phyloP scores from a whole-genome alignment of 1,140 invertebrate genomes.

The Brachionus sp. region DNA sequence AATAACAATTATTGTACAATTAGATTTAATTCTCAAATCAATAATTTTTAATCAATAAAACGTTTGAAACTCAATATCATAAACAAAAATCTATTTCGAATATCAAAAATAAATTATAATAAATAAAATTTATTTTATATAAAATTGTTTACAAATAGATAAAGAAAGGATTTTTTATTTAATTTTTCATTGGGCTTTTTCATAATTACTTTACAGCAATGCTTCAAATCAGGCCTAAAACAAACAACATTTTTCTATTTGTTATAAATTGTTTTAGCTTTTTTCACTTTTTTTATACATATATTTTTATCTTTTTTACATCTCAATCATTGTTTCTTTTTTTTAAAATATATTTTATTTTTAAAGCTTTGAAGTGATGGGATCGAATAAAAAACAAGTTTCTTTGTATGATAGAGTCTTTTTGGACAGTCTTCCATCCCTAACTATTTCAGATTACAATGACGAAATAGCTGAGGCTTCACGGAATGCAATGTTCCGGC shows the following conservation, averaged over 20 bases:
- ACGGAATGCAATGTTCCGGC: neutral
- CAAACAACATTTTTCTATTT: neutral
- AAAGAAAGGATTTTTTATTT: neutral
- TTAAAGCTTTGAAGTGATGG: neutral
- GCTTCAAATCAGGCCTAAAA: neutral
- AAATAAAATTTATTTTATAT: neutral
- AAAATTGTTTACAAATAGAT: neutral
- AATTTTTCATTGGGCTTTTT: neutral
- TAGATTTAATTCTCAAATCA: too few species aligned
- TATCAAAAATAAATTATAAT: neutral
- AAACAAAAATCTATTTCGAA: neutral
- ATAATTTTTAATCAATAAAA: too few species aligned
- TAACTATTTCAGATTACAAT: constrained; percentile 4
- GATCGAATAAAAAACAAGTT: neutral
- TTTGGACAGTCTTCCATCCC: neutral
- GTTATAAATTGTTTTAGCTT: neutral
- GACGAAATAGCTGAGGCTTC: neutral
- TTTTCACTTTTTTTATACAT: neutral
- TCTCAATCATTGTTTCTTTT: neutral
- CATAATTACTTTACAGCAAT: neutral
- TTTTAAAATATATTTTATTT: neutral
- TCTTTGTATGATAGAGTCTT: neutral
- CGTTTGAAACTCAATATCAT: too few species aligned
- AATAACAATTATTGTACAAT: too few species aligned
- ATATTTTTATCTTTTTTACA: neutral